Percentiles rank a stretch among this genome's conserved stretches.
Evolutionary conservation across 2,113 vertebrate genomes (phyloP).

Genomic region (Albula goreensis): DNA sequence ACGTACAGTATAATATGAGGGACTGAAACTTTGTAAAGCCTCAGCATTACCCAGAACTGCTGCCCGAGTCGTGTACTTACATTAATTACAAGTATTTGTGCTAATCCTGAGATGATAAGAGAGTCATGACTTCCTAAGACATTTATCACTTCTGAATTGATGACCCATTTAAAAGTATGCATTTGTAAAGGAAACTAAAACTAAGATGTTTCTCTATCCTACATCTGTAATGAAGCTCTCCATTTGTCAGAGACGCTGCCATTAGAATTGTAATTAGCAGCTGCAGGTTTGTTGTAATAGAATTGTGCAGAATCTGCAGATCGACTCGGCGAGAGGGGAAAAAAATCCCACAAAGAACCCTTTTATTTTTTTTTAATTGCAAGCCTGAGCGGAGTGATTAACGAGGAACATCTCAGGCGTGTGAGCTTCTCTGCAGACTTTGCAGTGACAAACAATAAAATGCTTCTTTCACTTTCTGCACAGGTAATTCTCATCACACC

Average conservation of each 20-base stretch:
- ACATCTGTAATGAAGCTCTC: conserved; percentile 66
- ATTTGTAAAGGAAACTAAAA: conserved; percentile 68
- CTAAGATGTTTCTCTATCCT: conserved; percentile 66
- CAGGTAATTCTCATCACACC: conserved; percentile 23
- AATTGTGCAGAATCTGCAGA: conserved; percentile 68
- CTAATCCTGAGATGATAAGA: conserved; percentile 74
- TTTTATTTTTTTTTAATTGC: conserved; percentile 32
- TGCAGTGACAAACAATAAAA: conserved; percentile 3
- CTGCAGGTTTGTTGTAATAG: conserved; percentile 71
- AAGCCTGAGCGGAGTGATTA: conserved; percentile 30
- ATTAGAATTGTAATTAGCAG: conserved; percentile 75
- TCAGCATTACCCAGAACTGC: conserved; percentile 54
- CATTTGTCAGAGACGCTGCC: conserved; percentile 70
- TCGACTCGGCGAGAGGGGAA: conserved; percentile 38
- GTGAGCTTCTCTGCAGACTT: neutral
- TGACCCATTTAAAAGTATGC: conserved; percentile 72
- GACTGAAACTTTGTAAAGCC: neutral
- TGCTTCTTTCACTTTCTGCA: neutral
- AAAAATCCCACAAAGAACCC: conserved; percentile 15
- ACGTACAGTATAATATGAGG: neutral
- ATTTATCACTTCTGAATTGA: conserved; percentile 77
- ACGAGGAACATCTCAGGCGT: neutral
- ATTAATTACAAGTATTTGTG: conserved; percentile 74
- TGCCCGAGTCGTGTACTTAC: conserved; percentile 68
- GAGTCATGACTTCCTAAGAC: conserved; percentile 74